A percentile compares a stretch with the other conserved stretches of the same genome.
Evolutionary conservation across 1,140 invertebrate species (phyloP).

Genomic region (Pollicipes pollicipes): DNA sequence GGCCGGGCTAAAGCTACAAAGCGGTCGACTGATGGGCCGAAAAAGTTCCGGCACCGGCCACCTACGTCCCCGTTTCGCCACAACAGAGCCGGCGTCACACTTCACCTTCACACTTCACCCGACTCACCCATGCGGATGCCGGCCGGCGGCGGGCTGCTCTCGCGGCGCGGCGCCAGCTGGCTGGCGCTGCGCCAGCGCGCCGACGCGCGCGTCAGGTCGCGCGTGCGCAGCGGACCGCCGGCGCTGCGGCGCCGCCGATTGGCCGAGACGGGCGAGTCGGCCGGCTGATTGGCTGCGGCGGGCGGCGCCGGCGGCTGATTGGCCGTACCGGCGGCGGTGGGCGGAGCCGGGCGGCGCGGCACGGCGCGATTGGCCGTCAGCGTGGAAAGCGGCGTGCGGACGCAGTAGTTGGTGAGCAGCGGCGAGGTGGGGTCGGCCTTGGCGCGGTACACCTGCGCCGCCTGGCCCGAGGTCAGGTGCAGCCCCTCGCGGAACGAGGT

Average conservation of each 20-base stretch:
- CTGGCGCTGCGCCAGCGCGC: background rate
- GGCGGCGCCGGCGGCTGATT: background rate
- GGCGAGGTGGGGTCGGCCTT: background rate
- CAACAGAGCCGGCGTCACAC: too few relatives aligned
- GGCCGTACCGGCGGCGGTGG: background rate
- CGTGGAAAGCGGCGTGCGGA: background rate
- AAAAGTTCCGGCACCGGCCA: too few relatives aligned
- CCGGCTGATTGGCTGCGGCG: background rate
- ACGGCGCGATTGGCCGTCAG: background rate
- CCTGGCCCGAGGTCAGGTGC: background rate
- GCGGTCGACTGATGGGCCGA: too few relatives aligned
- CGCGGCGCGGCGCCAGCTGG: background rate
- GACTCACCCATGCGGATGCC: background rate
- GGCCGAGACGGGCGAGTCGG: background rate
- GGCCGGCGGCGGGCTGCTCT: background rate
- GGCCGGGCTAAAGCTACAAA: too few relatives aligned
- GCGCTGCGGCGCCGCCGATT: background rate
- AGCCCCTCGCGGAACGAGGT: background rate
- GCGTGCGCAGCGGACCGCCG: background rate
- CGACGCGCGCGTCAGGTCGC: background rate
- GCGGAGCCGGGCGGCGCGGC: too few relatives aligned
- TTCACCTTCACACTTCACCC: too few relatives aligned
- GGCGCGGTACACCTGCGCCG: background rate
- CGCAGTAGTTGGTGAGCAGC: background rate
- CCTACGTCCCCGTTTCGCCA: too few relatives aligned